Evolutionary conservation across 35 echinoderm and acorn worm genomes (phyloP).

Genomic region (Patiria miniata): DNA sequence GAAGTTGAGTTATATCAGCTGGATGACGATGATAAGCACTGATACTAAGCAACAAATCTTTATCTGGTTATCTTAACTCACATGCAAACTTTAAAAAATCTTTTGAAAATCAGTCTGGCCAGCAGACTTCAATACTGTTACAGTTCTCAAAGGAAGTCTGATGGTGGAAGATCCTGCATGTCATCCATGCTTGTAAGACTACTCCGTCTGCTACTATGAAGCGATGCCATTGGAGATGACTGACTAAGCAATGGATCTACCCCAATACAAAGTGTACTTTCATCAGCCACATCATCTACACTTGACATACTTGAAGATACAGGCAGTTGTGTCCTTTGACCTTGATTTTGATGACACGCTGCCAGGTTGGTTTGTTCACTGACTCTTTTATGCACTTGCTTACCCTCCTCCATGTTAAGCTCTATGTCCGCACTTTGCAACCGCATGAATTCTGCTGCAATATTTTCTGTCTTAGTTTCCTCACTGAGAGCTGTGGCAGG

Average conservation of each 20-base stretch:
- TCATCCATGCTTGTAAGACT: constrained; percentile 96
- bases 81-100: too few relatives aligned
- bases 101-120: too few relatives aligned
- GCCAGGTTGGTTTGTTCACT: constrained; percentile 10
- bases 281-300: constrained; percentile 84
- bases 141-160: constrained; percentile 56
- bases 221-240: constrained; percentile 76
- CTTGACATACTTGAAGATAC: constrained; percentile 16
- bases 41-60: too few relatives aligned
- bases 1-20: too few relatives aligned
- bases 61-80: too few relatives aligned
- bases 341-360: constrained; percentile 5
- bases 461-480: constrained; percentile 88
- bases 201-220: constrained; percentile 83
- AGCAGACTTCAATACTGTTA: neutral
- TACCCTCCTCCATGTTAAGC: constrained; percentile 69
- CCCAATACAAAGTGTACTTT: constrained; percentile 64
- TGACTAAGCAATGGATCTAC: constrained; percentile 79
- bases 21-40: too few relatives aligned
- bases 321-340: constrained; percentile 6
- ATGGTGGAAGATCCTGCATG: constrained; percentile 47
- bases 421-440: constrained; percentile 76
- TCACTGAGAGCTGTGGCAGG: constrained; percentile 66
- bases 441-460: constrained; percentile 79
- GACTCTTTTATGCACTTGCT: neutral